Base-by-base conservation (phyloP, 2,113 vertebrate species). In the Spilogale gracilis region DNA sequence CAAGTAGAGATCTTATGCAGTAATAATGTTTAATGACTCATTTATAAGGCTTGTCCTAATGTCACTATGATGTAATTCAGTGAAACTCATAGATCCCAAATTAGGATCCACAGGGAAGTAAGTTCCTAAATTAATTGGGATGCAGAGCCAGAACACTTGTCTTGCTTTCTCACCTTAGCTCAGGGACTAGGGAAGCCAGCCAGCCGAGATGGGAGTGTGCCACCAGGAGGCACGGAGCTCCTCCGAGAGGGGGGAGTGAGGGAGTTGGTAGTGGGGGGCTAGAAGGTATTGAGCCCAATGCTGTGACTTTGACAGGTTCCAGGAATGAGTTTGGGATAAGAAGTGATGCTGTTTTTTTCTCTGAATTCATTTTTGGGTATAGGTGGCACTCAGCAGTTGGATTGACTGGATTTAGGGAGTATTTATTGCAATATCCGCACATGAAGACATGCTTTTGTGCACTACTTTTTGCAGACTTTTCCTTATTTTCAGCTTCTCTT, bases 1-100 rank as follows among this genome's bases (percentile, higher is more conserved):
- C 48, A 91, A 63, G 54, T 67, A 27, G 9, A 10, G 67, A 25
- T 52, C 67, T 96, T 65, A 21, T 60, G 32, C 38, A n/a, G 48
- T 32, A 32, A 78, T 94, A 84, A 84, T 81, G 95, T 97, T 96
- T 84, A 95, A 95, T 48, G 65, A 71, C 61, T 87, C 38, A 5
- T 78, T 95, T 80, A 80, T 11, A 85, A 88, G 50, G 38, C 74
- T 89, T 94, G 18, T 56, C 67, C 48, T 91, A 82, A 48, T 86
- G 58, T 84, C 79, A 81, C 43, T 80, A 7, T 60, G 18, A 32
- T 63, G 50, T 30, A 79, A 79, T 91, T 86, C 45, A 13, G 32
- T 58, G 89, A 89, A 89, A 86, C 65, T 63, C 65, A 5, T 20
- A 86, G 63, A 71, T 94, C 43, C 45, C 81, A 92, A 69, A 85